Evolutionary conservation across 2,797 vertebrate genomes (phyloP), one percentile per base, ranked within the genome.

Genomic region (Chiropotes sagulatus): DNA sequence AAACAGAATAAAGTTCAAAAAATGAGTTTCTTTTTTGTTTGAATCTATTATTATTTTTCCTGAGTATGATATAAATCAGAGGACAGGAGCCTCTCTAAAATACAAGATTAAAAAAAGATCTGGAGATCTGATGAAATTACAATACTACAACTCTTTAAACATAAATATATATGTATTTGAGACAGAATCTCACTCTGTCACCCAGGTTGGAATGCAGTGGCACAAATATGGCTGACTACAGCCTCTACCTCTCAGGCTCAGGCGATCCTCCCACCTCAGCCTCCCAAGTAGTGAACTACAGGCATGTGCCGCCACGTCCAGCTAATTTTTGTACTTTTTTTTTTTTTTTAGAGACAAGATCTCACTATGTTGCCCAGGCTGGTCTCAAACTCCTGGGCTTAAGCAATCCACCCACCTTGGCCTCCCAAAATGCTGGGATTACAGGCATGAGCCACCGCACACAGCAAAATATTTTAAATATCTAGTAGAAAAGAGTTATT

Each of bases 271-370:
- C 67, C 67, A 72, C n/a, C n/a, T 72, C n/a, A 72, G 67, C 67
- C n/a, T 72, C n/a, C 20, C 17, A 19, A 11, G 20, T 72, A 39
- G 17, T 22, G 20, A 72, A 72, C n/a, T 72, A 39, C 8, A 22
- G n/a, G n/a, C 19, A 72, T 72, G 67, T 2, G 4, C 20, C 0
- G 1, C n/a, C n/a, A 39, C 4, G 2, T n/a, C 67, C 10, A 22
- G 20, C n/a, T 39, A 39, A 64, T 72, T 72, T 72, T 39, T 72
- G 19, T 36, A 72, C 39, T 20, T 70, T 70, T 19, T 70, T 70
- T 19, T 19, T 36, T 72, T 20, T 72, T 72, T 36, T 72, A n/a
- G n/a, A 72, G 20, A 72, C 67, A 22, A 24, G n/a, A 36, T 72
- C 36, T 36, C 67, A 39, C n/a, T 39, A 39, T 20, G 67, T 72